Percentiles rank a stretch among this genome's conserved stretches.
Evolutionary conservation across 35 echinoderm and acorn worm species (phyloP).

Genomic region (Eucidaris tribuloides): DNA sequence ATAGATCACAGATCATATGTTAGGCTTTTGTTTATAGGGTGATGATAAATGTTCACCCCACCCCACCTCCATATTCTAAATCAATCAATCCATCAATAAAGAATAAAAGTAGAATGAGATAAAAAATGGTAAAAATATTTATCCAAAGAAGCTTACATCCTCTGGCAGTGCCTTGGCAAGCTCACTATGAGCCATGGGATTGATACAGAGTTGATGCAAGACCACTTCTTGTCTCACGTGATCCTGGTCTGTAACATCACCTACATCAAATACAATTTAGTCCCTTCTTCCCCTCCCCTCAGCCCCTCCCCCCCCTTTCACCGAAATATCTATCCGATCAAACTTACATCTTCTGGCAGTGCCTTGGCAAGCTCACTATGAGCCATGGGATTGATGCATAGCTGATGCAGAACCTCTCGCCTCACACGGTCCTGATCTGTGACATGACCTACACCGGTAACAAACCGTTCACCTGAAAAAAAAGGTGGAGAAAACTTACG

Average conservation of each 20-base stretch:
- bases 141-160: slow-evolving; percentile 93
- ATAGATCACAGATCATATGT: too few species aligned
- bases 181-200: slow-evolving; percentile 95
- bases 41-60: too few species aligned
- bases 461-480: slow-evolving; percentile 90
- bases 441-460: slow-evolving; percentile 76
- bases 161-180: slow-evolving; percentile 80
- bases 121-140: too few species aligned
- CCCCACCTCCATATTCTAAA: too few species aligned
- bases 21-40: too few species aligned
- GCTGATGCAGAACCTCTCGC: slow-evolving; percentile 87
- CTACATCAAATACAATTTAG: too few species aligned
- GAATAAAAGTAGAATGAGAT: too few species aligned
- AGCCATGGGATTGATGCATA: slow-evolving; percentile 85
- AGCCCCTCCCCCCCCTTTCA: too few species aligned
- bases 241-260: slow-evolving; percentile 60
- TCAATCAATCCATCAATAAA: too few species aligned
- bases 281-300: too few species aligned
- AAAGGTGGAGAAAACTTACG: too few species aligned
- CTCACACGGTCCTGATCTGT: slow-evolving; percentile 45
- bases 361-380: slow-evolving; percentile 93
- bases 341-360: slow-evolving; percentile 93
- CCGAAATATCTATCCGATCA: slow-evolving; percentile 90
- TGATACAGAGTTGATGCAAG: slow-evolving; percentile 86
- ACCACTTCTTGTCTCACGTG: slow-evolving; percentile 72